phyloP scores from a whole-genome alignment of 2,797 vertebrate species.

The Coendou prehensilis region DNA sequence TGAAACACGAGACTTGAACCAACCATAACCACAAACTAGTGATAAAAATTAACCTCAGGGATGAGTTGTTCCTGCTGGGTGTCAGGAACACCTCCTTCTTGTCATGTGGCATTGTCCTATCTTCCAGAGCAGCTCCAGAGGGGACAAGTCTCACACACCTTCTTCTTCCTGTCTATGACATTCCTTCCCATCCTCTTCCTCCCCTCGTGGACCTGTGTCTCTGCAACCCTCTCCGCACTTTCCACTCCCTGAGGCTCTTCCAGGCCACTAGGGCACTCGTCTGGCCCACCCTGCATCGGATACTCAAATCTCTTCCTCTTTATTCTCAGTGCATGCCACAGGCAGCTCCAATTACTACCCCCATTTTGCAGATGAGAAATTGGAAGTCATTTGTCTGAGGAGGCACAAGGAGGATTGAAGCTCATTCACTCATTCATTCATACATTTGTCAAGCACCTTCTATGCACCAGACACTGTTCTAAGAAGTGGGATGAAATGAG shows the following conservation, averaged over 20 bases:
- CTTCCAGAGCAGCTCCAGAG: neutral
- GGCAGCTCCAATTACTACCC: neutral
- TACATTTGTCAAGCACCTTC: constrained; percentile 16
- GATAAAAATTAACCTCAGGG: neutral
- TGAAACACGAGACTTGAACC: neutral
- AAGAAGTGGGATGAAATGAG: neutral
- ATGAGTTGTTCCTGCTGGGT: neutral
- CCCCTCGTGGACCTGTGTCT: neutral
- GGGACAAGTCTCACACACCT: rapidly evolving
- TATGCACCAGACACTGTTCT: neutral
- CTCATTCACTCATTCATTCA: neutral
- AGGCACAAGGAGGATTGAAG: neutral
- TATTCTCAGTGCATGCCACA: rapidly evolving
- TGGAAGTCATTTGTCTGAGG: neutral
- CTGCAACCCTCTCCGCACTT: neutral
- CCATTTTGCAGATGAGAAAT: neutral
- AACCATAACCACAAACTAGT: neutral
- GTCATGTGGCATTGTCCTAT: neutral
- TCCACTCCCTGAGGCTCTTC: neutral
- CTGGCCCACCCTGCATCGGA: neutral
- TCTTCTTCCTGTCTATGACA: neutral
- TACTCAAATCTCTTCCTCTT: neutral
- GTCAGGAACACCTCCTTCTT: neutral
- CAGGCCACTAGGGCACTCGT: neutral
- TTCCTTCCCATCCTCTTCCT: neutral